Evolutionary conservation across 2,113 vertebrate species (phyloP), one percentile per base, ranked within the genome.

Genomic region (Corapipo altera): DNA sequence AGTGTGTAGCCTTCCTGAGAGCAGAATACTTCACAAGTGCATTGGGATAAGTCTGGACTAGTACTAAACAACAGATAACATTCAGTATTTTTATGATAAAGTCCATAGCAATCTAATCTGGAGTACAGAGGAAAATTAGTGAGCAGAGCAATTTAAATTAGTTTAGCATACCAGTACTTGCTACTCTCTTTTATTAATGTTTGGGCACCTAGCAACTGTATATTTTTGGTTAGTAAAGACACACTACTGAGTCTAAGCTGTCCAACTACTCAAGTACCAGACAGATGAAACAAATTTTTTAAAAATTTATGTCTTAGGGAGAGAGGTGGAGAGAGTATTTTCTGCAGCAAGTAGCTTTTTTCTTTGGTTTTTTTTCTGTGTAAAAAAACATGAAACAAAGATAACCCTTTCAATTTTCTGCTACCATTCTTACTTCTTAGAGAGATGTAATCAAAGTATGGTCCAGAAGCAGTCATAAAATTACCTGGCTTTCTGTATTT

Each of bases 341-440:
- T 76, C 85, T 67, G 33, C 75, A 77, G 74, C 22, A 93, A 74
- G 15, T 35, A 24, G 33, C n/a, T 78, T 95, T 94, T 93, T 85
- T 46, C 37, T 93, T 85, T 74, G 33, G 28, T 4, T 21, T 62
- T 71, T 58, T 81, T 75, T 74, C 26, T 91, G 48, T 85, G 35
- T 78, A 91, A 79, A 89, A 86, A 76, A 61, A 11, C 15, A 72
- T 35, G 54, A 75, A 95, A 87, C 46, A 89, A 93, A 92, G 44
- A 92, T 15, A 73, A 81, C 1, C 15, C 12, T 11, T 89, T 71
- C 27, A 58, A 15, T 71, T 89, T 96, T 96, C 88, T 89, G 79
- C 89, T 96, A 64, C 77, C 33, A 15, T 81, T 96, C 57, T 85
- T 74, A 74, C 49, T 86, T 97, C 77, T 92, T 94, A 70, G 39